Evolutionary conservation across 23 tunicate genomes (phyloP).

Genomic region (Aplidium turbinatum): DNA sequence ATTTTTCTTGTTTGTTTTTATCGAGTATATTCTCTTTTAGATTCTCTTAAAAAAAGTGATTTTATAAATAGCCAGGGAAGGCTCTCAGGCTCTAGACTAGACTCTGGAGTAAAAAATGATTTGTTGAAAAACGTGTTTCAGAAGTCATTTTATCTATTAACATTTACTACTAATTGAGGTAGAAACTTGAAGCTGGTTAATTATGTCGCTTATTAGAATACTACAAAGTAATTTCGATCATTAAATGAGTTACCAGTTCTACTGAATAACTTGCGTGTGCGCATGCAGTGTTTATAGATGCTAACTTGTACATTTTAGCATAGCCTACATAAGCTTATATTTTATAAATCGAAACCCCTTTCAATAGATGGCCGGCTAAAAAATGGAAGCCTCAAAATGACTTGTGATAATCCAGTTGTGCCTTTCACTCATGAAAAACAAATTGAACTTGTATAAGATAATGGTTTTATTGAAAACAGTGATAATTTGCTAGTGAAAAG

Average conservation of each 20-base stretch:
- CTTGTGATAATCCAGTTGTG: conserved; percentile 8
- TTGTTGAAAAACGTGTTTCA: no score
- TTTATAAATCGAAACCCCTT: not conserved
- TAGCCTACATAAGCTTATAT: not conserved
- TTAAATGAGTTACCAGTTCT: conserved; percentile 14
- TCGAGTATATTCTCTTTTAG: no score
- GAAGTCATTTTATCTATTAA: no score
- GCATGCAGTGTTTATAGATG: conserved; percentile 11
- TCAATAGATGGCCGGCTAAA: conserved; percentile 22
- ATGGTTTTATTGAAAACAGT: conserved; percentile 28
- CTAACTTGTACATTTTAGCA: conserved; percentile 13
- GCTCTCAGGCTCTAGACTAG: no score
- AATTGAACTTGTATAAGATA: conserved; percentile 27
- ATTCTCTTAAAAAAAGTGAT: no score
- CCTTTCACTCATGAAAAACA: conserved; percentile 22
- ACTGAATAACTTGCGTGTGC: not conserved
- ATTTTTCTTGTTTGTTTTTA: no score
- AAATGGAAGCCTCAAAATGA: conserved; percentile 23
- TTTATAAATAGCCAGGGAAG: no score
- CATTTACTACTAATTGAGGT: no score
- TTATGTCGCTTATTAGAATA: no score
- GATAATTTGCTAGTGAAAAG: conserved; percentile 22
- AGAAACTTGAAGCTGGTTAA: no score
- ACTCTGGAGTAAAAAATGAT: no score
- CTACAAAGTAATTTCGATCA: not conserved